These are phyloP conservation scores for Drosophila neonasuta DNA, from an alignment of 2,888 invertebrate genomes.

Conservation along the genomic window DNA sequence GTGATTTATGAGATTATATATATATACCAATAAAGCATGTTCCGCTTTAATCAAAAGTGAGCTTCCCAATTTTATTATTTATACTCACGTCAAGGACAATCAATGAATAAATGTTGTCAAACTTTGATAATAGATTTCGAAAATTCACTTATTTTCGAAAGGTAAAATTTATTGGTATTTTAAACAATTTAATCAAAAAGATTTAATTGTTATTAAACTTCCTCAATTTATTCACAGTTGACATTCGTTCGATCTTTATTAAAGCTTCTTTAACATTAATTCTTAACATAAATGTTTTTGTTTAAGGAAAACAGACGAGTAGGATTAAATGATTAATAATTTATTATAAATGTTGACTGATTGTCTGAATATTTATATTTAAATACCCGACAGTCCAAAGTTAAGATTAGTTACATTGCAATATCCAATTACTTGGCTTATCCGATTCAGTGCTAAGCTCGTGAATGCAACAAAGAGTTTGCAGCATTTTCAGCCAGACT, in stretches of 20 bases:
- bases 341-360: too few relatives aligned
- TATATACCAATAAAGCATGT: constrained; percentile 31
- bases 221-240: too few relatives aligned
- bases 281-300: too few relatives aligned
- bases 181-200: background rate
- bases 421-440: background rate
- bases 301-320: too few relatives aligned
- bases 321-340: too few relatives aligned
- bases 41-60: constrained; percentile 49
- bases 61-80: constrained; percentile 15
- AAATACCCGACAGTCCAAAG: background rate
- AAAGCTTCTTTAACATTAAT: too few relatives aligned
- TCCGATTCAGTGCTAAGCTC: background rate
- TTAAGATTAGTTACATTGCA: background rate
- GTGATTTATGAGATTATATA: constrained; percentile 31
- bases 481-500: background rate
- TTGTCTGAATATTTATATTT: background rate
- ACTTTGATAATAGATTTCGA: background rate
- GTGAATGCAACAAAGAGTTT: background rate
- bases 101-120: background rate
- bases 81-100: background rate
- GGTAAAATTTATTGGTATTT: too few relatives aligned
- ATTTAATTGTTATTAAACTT: too few relatives aligned
- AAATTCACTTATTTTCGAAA: background rate
- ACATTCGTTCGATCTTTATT: too few relatives aligned